Percentiles rank a stretch among this genome's conserved stretches.
Conservation (phyloP, 2,113 vertebrate species). For the Echinops telfairi region DNA sequence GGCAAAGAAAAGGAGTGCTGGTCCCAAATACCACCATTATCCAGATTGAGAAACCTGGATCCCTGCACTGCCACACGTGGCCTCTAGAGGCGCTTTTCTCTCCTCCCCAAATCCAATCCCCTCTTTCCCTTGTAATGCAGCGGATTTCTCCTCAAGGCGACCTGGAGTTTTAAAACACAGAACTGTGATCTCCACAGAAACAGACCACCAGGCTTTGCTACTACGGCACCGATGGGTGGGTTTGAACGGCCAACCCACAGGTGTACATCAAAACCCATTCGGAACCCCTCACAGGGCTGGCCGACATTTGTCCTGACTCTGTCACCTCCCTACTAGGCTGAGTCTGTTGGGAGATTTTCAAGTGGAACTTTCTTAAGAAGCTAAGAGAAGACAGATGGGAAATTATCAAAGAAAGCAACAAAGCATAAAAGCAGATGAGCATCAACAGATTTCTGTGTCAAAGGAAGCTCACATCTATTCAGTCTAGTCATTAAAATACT, state of each 20-base stretch:
- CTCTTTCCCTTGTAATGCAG: background rate
- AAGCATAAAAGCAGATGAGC: slow-evolving; percentile 69
- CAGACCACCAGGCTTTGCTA: background rate
- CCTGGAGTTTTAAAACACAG: background rate
- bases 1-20: background rate
- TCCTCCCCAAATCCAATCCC: background rate
- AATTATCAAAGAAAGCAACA: slow-evolving; percentile 71
- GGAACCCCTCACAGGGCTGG: background rate
- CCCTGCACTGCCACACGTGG: background rate
- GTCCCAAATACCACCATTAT: background rate
- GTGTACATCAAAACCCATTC: background rate
- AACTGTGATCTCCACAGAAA: background rate
- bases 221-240: background rate
- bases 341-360: slow-evolving; percentile 57
- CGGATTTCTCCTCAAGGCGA: background rate
- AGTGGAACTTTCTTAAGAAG: slow-evolving; percentile 63
- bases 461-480: slow-evolving; percentile 53
- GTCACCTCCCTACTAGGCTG: background rate
- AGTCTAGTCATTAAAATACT: slow-evolving; percentile 8
- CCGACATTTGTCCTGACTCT: background rate
- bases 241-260: background rate
- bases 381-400: slow-evolving; percentile 72
- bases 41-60: background rate
- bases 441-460: slow-evolving; percentile 56
- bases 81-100: background rate